Evolutionary conservation across 1,140 invertebrate genomes (phyloP).

Genomic region (Parasteatoda tepidariorum): DNA sequence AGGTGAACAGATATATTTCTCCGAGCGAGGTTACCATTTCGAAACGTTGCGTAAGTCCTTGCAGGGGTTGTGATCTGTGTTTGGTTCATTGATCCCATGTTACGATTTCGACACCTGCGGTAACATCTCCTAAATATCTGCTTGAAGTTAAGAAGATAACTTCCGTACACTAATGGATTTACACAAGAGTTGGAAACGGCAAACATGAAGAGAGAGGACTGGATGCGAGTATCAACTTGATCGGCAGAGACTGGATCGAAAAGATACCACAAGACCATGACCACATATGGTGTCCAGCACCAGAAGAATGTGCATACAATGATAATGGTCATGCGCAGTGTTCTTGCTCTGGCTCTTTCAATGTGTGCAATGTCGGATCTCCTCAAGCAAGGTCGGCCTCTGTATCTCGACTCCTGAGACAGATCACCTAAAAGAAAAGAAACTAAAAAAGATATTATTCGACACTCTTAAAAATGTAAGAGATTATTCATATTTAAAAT

Average conservation of each 20-base stretch:
- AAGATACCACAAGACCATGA: conserved; percentile 79
- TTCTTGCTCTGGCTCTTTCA: conserved; percentile 70
- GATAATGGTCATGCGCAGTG: conserved; percentile 84
- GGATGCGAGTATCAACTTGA: conserved; percentile 73
- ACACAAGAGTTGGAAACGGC: conserved; percentile 79
- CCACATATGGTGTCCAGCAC: conserved; percentile 84
- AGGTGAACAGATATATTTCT: conserved; percentile 4
- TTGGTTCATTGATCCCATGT: neutral
- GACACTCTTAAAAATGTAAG: neutral
- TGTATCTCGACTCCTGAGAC: conserved; percentile 38
- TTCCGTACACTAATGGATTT: conserved; percentile 84
- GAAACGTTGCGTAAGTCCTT: neutral
- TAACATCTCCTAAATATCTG: neutral
- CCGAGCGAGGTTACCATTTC: neutral
- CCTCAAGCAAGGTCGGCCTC: conserved; percentile 70
- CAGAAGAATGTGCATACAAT: conserved; percentile 82
- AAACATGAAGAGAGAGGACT: conserved; percentile 76
- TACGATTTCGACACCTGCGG: neutral
- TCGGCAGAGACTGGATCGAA: conserved; percentile 62
- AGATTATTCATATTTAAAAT: no score
- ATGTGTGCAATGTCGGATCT: conserved; percentile 78
- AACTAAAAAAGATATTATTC: conserved; percentile 10
- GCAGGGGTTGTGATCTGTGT: conserved; percentile 18
- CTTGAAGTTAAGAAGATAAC: conserved; percentile 69
- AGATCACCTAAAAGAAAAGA: conserved; percentile 30